Base-by-base conservation (phyloP, 2,888 invertebrate genomes). In the Odontothrips loti region DNA sequence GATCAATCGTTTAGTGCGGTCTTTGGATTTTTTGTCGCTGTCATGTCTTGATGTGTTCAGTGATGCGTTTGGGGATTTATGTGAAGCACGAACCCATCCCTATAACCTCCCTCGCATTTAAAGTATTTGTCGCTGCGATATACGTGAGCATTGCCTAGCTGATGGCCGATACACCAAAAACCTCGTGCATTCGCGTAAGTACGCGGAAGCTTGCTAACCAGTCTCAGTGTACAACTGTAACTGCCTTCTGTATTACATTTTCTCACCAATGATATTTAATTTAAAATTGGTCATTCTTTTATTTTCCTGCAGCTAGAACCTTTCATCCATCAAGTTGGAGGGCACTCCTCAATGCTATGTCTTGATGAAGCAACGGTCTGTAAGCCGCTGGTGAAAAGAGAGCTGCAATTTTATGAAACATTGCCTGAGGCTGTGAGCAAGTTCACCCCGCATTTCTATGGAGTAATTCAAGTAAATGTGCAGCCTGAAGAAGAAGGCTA, bases 321-420 rank as follows among this genome's bases (percentile, higher is more conserved):
- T 43, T 89, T 89, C 84, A 87, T 89, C 82, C 90, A 90, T 85
- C 90, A 90, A 87, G 90, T 90, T 79, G 89, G 90, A 80, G 90
- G 90, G 11, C 89, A 89, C 85, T 88, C 89, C 12, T 88, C 89
- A 80, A 88, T 90, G 87, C 86, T 90, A 79, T 87, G 87, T 81
- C 87, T 89, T 83, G 89, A 90, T 84, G 88, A 89, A 79, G 85
- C 86, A 34, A 90, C 90, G 2, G 87, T 90, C 47, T 90, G 90
- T 85, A 91, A 89, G 84, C 90, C 91, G 20, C 86, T 90, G 75
- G 89, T 89, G 81, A 85, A 87, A 17, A 85, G 89, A 82, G 91
- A 91, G 85, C 87, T 89, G 43, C 85, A 87, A 80, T 90, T 91
- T 86, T 91, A 91, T 85, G 87, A 89, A 83, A 88, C 88, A n/a